Percentiles rank a stretch among this genome's conserved stretches.
phyloP scores from a whole-genome alignment of 2,888 invertebrate species.

The Autographa pulchrina region DNA sequence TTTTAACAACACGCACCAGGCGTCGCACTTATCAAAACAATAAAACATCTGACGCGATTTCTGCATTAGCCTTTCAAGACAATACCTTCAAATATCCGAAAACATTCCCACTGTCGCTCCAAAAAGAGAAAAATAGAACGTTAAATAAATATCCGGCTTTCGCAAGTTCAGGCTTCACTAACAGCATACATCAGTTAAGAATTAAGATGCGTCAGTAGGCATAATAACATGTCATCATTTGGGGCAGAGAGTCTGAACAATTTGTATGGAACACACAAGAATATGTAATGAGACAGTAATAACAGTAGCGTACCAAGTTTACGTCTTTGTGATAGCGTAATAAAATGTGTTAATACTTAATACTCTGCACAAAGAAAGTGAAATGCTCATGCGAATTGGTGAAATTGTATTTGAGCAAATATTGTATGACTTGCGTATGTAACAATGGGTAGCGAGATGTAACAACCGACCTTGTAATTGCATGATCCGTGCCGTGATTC shows the following conservation, averaged over 20 bases:
- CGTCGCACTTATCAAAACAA: neutral
- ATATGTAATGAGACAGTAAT: conserved; percentile 50
- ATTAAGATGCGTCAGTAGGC: conserved; percentile 40
- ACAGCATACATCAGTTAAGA: conserved; percentile 12
- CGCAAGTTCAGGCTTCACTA: conserved; percentile 13
- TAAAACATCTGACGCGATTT: neutral
- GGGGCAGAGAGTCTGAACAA: conserved; percentile 32
- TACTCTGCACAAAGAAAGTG: conserved; percentile 68
- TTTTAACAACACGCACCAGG: neutral
- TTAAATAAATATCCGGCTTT: conserved; percentile 18
- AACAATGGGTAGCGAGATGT: conserved; percentile 44
- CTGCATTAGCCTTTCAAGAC: conserved; percentile 16
- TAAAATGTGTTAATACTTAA: conserved; percentile 69
- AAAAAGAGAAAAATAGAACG: conserved; percentile 24
- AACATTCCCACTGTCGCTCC: conserved; percentile 5
- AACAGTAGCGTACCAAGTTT: conserved; percentile 53
- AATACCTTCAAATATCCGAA: conserved; percentile 10
- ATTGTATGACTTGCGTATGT: conserved; percentile 57
- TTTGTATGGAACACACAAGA: conserved; percentile 45
- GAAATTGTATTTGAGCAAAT: conserved; percentile 63
- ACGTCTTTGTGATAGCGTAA: conserved; percentile 45
- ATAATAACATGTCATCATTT: conserved; percentile 53
- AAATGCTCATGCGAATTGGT: conserved; percentile 71
- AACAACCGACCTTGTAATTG: conserved; percentile 47
- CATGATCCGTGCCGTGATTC: conserved; percentile 3